Base-by-base conservation (phyloP, 2,113 vertebrate genomes). In the Theristicus caerulescens region DNA sequence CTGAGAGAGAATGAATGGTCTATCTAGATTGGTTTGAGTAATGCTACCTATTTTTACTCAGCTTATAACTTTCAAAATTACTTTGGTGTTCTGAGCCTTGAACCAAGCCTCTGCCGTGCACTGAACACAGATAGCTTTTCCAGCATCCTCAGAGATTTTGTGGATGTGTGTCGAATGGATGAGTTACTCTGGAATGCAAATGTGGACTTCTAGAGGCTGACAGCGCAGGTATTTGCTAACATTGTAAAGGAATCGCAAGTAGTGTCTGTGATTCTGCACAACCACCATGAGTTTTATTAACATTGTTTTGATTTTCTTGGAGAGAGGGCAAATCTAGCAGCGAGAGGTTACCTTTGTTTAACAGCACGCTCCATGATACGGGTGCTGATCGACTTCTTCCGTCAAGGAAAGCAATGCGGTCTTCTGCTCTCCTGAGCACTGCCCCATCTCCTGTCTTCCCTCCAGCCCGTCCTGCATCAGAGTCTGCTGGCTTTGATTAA, bases 301-400 rank as follows among this genome's bases (percentile, higher is more conserved):
- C 3, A 2, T 36, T 0, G 1, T 20, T 81, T 59, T 52, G 16
- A 34, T 91, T 84, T 78, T 55, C 55, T 55, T 67, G 61, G 51
- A 59, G 34, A 72, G 66, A 58, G 8, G 29, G 64, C 59, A 71
- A 2, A 34, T 47, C 8, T 21, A n/a, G 38, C 17, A 21, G n/a
- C 32, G 52, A 76, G 36, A 47, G 27, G 61, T 70, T 67, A 3
- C 49, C 13, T 67, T 49, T 58, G 31, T 57, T 66, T 34, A 58
- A 62, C 3, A 13, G 16, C 7, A 6, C 0, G 0, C 32, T 74
- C 42, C 9, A 0, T 29, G 47, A 15, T 51, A 11, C 1, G 5
- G 29, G 29, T 51, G 34, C 58, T 65, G 54, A 46, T 31, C 3
- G 13, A 10, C 34, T 57, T 40, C 46, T 51, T 57, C 64, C 16